Conservation (phyloP, 2,113 vertebrate species). For the Tragelaphus strepsiceros region DNA sequence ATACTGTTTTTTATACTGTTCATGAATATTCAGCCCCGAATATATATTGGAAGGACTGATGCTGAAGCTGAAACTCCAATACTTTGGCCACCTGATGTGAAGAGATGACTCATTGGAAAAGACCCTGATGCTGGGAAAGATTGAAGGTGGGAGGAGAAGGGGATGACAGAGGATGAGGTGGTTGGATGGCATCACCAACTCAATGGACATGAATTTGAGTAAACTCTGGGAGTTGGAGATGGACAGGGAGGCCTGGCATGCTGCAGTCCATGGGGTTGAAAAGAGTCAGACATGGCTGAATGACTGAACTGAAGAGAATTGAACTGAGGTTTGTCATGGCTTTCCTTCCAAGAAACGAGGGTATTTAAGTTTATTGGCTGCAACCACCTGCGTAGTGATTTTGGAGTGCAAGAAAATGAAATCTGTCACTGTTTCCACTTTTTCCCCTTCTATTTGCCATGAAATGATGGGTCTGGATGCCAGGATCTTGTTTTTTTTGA, state of each 20-base stretch:
- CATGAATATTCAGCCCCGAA: neutral
- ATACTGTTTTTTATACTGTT: neutral
- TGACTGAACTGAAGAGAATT: neutral
- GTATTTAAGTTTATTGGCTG: neutral
- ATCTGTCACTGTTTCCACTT: neutral
- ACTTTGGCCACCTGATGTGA: neutral
- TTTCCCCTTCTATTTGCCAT: neutral
- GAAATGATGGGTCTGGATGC: neutral
- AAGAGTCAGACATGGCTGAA: neutral
- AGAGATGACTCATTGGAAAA: neutral
- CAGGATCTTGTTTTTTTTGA: neutral
- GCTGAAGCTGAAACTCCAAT: neutral
- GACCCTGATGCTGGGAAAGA: neutral
- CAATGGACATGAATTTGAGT: neutral
- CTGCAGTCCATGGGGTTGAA: neutral
- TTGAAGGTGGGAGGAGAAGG: neutral
- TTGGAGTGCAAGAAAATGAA: neutral
- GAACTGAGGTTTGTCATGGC: neutral
- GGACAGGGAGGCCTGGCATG: rapidly evolving
- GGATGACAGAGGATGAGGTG: rapidly evolving
- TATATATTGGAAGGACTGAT: neutral
- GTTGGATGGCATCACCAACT: neutral
- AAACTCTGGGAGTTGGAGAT: neutral
- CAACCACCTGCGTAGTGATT: neutral
- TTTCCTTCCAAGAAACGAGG: neutral